phyloP scores from a whole-genome alignment of 2,797 vertebrate genomes.

The Coracias cyanogaster region DNA sequence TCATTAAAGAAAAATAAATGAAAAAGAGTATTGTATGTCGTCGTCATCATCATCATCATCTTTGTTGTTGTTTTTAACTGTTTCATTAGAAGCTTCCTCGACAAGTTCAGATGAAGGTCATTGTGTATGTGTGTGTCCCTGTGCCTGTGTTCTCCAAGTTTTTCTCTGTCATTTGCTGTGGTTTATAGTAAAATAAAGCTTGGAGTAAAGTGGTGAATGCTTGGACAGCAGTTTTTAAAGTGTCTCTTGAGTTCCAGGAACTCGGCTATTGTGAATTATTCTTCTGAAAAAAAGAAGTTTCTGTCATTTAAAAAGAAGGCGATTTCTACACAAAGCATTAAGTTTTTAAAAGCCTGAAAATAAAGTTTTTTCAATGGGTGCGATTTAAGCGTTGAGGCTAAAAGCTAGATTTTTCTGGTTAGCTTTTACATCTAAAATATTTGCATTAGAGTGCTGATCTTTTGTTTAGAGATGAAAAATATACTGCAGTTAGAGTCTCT shows the following conservation, averaged over 20 bases:
- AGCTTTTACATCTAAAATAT: neutral
- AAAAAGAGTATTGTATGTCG: neutral
- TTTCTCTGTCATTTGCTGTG: neutral
- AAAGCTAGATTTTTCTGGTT: neutral
- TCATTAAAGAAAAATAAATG: neutral
- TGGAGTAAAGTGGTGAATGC: neutral
- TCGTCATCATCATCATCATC: neutral
- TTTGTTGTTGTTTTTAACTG: neutral
- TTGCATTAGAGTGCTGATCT: neutral
- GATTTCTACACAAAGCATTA: neutral
- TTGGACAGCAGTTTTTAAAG: neutral
- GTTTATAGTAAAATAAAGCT: neutral
- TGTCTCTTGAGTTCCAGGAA: neutral
- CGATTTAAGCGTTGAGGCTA: neutral
- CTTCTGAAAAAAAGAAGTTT: neutral
- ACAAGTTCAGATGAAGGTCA: neutral
- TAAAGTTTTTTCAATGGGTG: neutral
- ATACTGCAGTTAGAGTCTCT: neutral
- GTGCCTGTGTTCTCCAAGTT: neutral
- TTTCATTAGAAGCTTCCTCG: slow-evolving; percentile 13
- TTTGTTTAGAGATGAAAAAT: neutral
- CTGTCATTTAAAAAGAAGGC: neutral
- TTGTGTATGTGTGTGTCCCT: neutral
- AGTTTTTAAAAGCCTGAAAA: neutral
- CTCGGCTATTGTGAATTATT: neutral